Evolutionary conservation across 2,888 invertebrate genomes (phyloP).

Genomic region (Therioaphis trifolii): DNA sequence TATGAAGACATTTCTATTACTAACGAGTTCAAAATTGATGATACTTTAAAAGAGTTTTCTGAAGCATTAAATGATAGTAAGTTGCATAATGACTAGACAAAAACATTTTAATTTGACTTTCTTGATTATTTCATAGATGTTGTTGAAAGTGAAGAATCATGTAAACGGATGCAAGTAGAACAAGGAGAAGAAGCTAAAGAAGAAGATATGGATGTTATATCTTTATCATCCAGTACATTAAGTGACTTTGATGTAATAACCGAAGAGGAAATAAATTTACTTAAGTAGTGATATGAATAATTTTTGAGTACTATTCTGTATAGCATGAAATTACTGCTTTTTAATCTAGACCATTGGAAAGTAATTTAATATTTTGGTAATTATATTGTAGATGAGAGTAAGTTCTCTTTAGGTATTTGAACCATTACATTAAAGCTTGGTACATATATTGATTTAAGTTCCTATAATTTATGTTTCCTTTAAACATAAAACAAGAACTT

Average conservation of each 20-base stretch:
- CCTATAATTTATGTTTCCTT: slow-evolving; percentile 50
- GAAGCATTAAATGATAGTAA: slow-evolving; percentile 34
- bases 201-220: slow-evolving; percentile 52
- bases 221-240: slow-evolving; percentile 52
- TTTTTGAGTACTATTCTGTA: slow-evolving; percentile 15
- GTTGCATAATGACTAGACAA: not conserved
- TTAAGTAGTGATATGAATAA: slow-evolving; percentile 29
- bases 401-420: slow-evolving; percentile 46
- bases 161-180: slow-evolving; percentile 9
- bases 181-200: slow-evolving; percentile 40
- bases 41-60: slow-evolving; percentile 1
- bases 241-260: slow-evolving; percentile 58
- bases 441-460: slow-evolving; percentile 53
- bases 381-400: slow-evolving; percentile 31
- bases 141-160: slow-evolving; percentile 1
- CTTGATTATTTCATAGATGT: slow-evolving; percentile 23
- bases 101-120: not conserved
- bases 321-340: slow-evolving; percentile 3
- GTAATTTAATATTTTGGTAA: slow-evolving; percentile 20
- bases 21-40: slow-evolving; percentile 36
- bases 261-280: slow-evolving; percentile 56
- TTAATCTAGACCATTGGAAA: not conserved
- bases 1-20: slow-evolving; percentile 53
- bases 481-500: slow-evolving; percentile 52
- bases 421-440: slow-evolving; percentile 47